Base-by-base conservation (phyloP, 2,797 vertebrate genomes). In the Parauchenoglanis ngamensis region DNA sequence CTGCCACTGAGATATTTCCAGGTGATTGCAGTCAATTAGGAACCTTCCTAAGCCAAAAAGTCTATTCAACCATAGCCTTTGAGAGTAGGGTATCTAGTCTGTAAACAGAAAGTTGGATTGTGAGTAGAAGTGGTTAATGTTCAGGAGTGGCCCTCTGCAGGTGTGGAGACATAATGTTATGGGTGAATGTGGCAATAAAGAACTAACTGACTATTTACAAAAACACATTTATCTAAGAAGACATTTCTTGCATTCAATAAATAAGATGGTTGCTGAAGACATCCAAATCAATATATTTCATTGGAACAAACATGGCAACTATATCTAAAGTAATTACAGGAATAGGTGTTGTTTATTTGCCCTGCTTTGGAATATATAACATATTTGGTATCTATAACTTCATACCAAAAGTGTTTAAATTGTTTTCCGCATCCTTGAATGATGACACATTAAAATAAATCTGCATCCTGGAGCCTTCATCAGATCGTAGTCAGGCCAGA, bases 401-500 rank as follows among this genome's bases (percentile, higher is more conserved):
- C 23, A 59, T 19, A 59, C 19, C 54, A 21, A 79, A 79, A 35
- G 23, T 13, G 19, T 49, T 82, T 82, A 21, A 28, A 65, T 21
- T n/a, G 25, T 44, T 63, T 52, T 70, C 67, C 31, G 11, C 12
- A 75, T 75, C 5, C 12, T 56, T 49, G 49, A 40, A 61, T 75
- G 25, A 80, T 93, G 63, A 90, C 86, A 91, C 92, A 90, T 84
- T 92, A 92, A 85, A 73, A 87, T 90, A 78, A 89, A 90, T 93
- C 87, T 79, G 89, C 91, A 88, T 84, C 86, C 89, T 68, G 79
- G 89, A 87, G 91, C 92, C 90, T 23, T 88, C 76, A 56, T 46
- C 54, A 89, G 89, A 91, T 92, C 91, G 92, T 92, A 75, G 92
- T 93, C 94, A 93, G 92, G 90, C 90, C 86, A 67, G 84, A 89